A percentile compares a stretch with the other conserved stretches of the same genome.
phyloP scores from a whole-genome alignment of 2,797 vertebrate species.

The Xenopus petersii region DNA sequence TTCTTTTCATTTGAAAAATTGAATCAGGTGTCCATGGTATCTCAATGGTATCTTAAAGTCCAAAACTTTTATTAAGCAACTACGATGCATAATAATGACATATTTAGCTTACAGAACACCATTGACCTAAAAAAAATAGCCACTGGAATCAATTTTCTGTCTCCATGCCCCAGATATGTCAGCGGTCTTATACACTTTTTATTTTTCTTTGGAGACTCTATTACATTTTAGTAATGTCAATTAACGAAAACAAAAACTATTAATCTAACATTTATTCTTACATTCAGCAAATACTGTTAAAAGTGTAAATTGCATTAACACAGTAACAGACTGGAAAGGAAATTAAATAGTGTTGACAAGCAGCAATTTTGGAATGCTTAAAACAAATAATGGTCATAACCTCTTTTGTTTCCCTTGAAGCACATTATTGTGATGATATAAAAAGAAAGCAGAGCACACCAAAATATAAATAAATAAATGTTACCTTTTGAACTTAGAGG shows the following conservation, averaged over 20 bases:
- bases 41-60: too few relatives aligned
- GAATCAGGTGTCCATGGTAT: too few relatives aligned
- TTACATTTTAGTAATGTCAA: slow-evolving; percentile 48
- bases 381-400: slow-evolving; percentile 51
- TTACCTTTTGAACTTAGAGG: slow-evolving; percentile 30
- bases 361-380: slow-evolving; percentile 47
- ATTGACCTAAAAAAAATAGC: slow-evolving; percentile 18
- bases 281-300: slow-evolving; percentile 50
- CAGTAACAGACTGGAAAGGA: slow-evolving; percentile 51
- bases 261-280: slow-evolving; percentile 53
- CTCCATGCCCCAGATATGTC: not conserved
- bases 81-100: not conserved
- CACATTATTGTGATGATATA: slow-evolving; percentile 23
- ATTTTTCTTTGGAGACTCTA: slow-evolving; percentile 41
- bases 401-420: slow-evolving; percentile 47
- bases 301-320: slow-evolving; percentile 63
- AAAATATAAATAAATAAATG: slow-evolving; percentile 3
- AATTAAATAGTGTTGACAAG: slow-evolving; percentile 56
- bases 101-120: slow-evolving; percentile 15
- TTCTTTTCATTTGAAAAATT: too few relatives aligned
- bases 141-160: slow-evolving; percentile 17
- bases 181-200: slow-evolving; percentile 8
- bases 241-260: slow-evolving; percentile 52
- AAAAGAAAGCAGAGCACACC: slow-evolving; percentile 9
- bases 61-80: too few relatives aligned